Conservation (phyloP, 1,140 invertebrate genomes). For the Magallana angulata region DNA sequence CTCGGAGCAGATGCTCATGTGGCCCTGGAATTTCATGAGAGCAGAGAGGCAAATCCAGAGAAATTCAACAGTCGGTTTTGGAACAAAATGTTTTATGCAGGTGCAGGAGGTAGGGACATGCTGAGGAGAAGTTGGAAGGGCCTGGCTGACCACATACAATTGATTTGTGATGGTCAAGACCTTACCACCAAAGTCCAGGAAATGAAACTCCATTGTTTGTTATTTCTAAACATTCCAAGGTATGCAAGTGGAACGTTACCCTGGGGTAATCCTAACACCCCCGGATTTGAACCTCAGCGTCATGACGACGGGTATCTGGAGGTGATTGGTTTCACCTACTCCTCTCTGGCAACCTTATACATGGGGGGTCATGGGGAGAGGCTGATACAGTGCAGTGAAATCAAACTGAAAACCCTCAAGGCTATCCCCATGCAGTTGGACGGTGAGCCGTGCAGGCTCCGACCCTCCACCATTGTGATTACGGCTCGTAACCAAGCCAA, state of each 20-base stretch:
- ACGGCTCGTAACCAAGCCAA: conserved; percentile 92
- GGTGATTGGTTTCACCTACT: conserved; percentile 97
- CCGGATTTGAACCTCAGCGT: conserved; percentile 79
- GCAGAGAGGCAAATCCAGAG: conserved; percentile 98
- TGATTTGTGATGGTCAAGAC: conserved; percentile 96
- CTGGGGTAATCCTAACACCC: conserved; percentile 86
- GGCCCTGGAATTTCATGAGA: conserved; percentile 98
- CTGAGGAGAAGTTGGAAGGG: conserved; percentile 97
- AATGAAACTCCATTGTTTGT: conserved; percentile 95
- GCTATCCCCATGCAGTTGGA: conserved; percentile 91
- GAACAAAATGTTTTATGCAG: conserved; percentile 99
- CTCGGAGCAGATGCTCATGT: conserved; percentile 99
- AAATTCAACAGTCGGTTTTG: conserved; percentile 97
- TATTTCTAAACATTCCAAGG: conserved; percentile 96
- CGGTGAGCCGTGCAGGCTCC: conserved; percentile 95
- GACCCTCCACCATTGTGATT: conserved; percentile 93
- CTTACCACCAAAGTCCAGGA: conserved; percentile 94
- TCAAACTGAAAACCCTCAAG: conserved; percentile 92
- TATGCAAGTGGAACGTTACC: conserved; percentile 98
- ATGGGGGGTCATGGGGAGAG: conserved; percentile 97
- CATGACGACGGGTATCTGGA: conserved; percentile 93
- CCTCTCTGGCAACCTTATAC: conserved; percentile 95
- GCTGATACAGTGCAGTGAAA: conserved; percentile 95
- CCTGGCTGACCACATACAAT: conserved; percentile 92
- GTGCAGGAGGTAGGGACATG: conserved; percentile 96